Percentiles rank a stretch among this genome's conserved stretches.
These are phyloP conservation scores for Crax fasciolata DNA, from an alignment of 2,797 vertebrate species.

Conservation along the genomic window DNA sequence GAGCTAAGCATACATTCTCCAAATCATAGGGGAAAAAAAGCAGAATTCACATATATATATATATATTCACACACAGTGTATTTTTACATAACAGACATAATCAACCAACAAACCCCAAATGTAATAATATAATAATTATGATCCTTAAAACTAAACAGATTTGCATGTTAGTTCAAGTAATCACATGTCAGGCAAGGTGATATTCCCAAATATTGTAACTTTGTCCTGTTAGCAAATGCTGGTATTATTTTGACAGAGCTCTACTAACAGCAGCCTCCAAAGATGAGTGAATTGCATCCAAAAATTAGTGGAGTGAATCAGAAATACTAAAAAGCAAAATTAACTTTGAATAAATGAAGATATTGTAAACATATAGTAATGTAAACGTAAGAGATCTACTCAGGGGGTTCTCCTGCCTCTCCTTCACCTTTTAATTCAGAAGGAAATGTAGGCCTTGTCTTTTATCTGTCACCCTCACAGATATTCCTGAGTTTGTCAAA, in stretches of 20 bases:
- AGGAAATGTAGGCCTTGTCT: neutral
- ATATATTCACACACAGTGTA: neutral
- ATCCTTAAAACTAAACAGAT: neutral
- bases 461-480: neutral
- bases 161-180: neutral
- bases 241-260: neutral
- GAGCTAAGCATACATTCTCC: neutral
- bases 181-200: neutral
- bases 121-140: neutral
- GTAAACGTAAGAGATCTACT: neutral
- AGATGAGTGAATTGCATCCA: neutral
- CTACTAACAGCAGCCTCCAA: neutral
- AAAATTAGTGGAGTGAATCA: neutral
- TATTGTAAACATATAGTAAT: neutral
- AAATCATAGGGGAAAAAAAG: neutral
- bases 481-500: neutral
- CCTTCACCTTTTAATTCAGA: neutral
- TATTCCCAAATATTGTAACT: neutral
- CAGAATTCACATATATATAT: neutral
- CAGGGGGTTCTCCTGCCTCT: neutral
- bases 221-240: neutral
- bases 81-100: neutral
- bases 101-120: neutral
- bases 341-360: neutral
- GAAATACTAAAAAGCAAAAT: neutral